Evolutionary conservation across 2,113 vertebrate genomes (phyloP), one percentile per base, ranked within the genome.

Genomic region (Carollia perspicillata): DNA sequence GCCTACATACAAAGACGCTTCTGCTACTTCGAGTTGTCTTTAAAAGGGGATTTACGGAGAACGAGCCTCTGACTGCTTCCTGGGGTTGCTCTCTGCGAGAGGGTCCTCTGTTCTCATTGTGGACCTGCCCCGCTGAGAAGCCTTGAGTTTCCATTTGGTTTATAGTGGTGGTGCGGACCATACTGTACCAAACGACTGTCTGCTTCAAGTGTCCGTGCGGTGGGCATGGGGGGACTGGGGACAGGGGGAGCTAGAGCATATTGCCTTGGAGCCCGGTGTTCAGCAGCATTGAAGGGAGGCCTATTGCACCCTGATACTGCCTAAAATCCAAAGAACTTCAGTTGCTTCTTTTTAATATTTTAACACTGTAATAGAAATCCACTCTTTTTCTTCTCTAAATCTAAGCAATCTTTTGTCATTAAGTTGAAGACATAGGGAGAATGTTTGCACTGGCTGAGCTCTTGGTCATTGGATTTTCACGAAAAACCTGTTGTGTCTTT

Each of bases 401-500:
- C 42, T 58, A 88, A 80, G 79, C 44, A 60, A 16, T 68, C 81
- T 13, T 60, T 77, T 75, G 68, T 90, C 49, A 33, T 78, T 65
- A 69, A 74, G 74, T 28, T 72, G 40, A 79, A 93, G 37, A 85
- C n/a, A 12, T n/a, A 92, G 33, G 84, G 94, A 94, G 60, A 89
- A 95, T 78, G 42, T 97, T 96, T 95, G 89, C 60, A 35, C 33
- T 81, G n/a, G 58, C 63, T 55, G 37, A 69, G 84, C 87, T 77
- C 22, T 89, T 17, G 3, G 75, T 79, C 79, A 60, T 95, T 83
- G 51, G 40, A 42, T 72, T 92, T 80, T 93, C 28, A 69, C 71
- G 78, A 68, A 68, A 90, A 96, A 78, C 66, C 63, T 33, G 51
- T 74, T 68, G 47, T 88, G 84, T 95, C 87, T 96, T 96, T 96